These are phyloP conservation scores for Catharus minimus DNA, from an alignment of 2,113 vertebrate genomes.

Conservation along the genomic window DNA sequence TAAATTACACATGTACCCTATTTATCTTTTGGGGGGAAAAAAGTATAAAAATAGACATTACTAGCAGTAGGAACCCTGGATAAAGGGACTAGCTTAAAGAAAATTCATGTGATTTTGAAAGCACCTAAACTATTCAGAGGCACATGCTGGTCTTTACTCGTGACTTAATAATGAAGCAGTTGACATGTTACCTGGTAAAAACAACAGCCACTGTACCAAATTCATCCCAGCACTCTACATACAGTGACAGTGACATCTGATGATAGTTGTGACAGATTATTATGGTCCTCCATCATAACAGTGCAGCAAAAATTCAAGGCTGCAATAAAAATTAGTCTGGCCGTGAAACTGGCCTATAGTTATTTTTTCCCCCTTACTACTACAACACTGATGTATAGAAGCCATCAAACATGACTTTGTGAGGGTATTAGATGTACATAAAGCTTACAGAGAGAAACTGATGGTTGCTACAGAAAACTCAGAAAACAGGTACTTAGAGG, in stretches of 20 bases:
- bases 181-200: neutral
- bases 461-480: neutral
- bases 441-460: neutral
- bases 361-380: neutral
- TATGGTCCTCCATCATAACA: slow-evolving; percentile 24
- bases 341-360: neutral
- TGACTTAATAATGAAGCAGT: neutral
- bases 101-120: neutral
- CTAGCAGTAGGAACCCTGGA: neutral
- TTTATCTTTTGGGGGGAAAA: neutral
- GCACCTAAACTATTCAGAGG: neutral
- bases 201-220: neutral
- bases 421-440: neutral
- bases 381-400: neutral
- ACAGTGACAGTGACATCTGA: neutral
- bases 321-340: slow-evolving; percentile 51
- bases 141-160: neutral
- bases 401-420: neutral
- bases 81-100: neutral
- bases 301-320: slow-evolving; percentile 43
- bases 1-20: neutral
- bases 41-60: neutral
- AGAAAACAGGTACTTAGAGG: neutral
- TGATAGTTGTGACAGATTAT: neutral
- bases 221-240: neutral